phyloP scores from a whole-genome alignment of 2,113 vertebrate species.

The Ammodytes marinus region DNA sequence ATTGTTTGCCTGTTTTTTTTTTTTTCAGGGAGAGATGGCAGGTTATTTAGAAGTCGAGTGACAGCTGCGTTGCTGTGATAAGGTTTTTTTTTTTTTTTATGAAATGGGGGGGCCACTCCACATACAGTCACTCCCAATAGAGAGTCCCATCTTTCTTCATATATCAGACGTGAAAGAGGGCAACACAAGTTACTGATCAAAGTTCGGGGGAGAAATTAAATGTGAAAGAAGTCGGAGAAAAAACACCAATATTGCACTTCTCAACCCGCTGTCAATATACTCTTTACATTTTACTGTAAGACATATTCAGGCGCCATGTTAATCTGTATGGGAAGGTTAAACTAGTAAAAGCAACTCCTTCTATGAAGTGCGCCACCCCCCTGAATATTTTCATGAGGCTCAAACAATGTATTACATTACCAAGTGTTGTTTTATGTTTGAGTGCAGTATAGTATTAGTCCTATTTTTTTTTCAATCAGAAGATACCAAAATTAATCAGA shows the following conservation, averaged over 20 bases:
- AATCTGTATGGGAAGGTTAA: neutral
- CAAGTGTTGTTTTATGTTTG: neutral
- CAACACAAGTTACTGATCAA: constrained; percentile 39
- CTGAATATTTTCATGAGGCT: neutral
- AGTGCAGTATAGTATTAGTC: too few species aligned
- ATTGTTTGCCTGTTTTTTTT: constrained; percentile 36
- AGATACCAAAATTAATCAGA: neutral
- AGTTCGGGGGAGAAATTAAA: constrained; percentile 26
- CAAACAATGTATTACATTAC: neutral
- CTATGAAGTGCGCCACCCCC: neutral
- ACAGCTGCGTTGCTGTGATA: constrained; percentile 68
- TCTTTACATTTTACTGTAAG: too few species aligned
- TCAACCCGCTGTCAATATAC: neutral
- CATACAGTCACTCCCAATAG: constrained; percentile 46
- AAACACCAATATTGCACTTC: constrained; percentile 1
- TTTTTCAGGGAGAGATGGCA: constrained; percentile 57
- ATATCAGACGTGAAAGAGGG: constrained; percentile 37
- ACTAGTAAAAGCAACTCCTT: neutral
- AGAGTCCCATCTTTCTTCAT: constrained; percentile 54
- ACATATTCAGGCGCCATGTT: neutral
- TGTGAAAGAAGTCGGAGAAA: constrained; percentile 23
- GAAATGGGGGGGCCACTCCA: constrained; percentile 30
- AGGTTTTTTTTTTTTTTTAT: constrained; percentile 33
- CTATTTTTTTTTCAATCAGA: too few species aligned
- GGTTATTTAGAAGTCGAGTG: constrained; percentile 70